These are phyloP conservation scores for Platerodrilus igneus DNA, from an alignment of 2,888 invertebrate species.

Conservation along the genomic window DNA sequence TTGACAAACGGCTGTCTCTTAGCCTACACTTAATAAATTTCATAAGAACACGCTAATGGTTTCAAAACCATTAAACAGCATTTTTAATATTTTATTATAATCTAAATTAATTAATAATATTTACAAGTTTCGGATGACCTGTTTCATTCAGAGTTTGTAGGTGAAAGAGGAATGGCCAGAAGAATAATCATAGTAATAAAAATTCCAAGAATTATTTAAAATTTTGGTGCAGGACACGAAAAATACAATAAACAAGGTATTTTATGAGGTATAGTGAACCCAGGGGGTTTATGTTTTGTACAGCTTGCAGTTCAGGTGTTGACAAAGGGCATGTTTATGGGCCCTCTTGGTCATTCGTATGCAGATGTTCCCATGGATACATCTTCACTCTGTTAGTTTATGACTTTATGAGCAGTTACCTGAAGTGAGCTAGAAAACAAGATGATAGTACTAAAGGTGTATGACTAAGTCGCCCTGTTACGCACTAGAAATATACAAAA, in stretches of 20 bases:
- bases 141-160: slow-evolving; percentile 1
- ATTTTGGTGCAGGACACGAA: slow-evolving; percentile 35
- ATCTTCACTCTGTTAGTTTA: slow-evolving; percentile 30
- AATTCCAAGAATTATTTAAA: slow-evolving; percentile 38
- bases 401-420: slow-evolving; percentile 39
- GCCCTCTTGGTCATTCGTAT: slow-evolving; percentile 39
- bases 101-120: slow-evolving; percentile 11
- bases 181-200: slow-evolving; percentile 26
- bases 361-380: slow-evolving; percentile 33
- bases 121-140: background rate
- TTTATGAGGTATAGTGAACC: slow-evolving; percentile 41
- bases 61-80: slow-evolving; percentile 28
- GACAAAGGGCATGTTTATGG: slow-evolving; percentile 44
- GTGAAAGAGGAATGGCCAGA: slow-evolving; percentile 19
- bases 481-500: no score
- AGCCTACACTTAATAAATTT: slow-evolving; percentile 32
- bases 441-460: slow-evolving; percentile 19
- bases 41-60: slow-evolving; percentile 32
- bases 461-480: no score
- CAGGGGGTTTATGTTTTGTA: slow-evolving; percentile 34
- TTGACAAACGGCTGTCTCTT: no score
- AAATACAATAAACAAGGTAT: slow-evolving; percentile 44
- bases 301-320: slow-evolving; percentile 39
- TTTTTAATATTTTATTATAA: slow-evolving; percentile 10
- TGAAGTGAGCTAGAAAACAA: slow-evolving; percentile 24